Conservation (phyloP, 2,888 invertebrate species). For the Himalopsyche japonica region DNA sequence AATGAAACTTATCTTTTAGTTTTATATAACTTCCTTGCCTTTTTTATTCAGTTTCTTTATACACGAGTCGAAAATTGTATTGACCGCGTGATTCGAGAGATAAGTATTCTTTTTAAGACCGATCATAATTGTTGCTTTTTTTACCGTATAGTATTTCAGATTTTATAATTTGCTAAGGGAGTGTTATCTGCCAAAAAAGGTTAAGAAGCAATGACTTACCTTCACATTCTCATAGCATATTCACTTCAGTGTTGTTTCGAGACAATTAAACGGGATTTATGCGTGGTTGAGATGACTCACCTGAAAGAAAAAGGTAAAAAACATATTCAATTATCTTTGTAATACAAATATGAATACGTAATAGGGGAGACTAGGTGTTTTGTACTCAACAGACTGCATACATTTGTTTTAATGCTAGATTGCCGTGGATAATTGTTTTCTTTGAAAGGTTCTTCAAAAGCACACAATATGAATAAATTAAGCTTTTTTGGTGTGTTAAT, state of each 20-base stretch:
- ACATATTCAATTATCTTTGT: constrained; percentile 10
- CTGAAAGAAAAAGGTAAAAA: constrained; percentile 2
- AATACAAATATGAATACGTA: not conserved
- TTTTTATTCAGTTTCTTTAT: too few species aligned
- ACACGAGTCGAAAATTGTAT: too few species aligned
- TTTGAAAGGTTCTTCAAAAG: not conserved
- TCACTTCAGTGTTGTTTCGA: not conserved
- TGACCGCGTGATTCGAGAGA: too few species aligned
- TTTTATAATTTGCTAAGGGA: too few species aligned
- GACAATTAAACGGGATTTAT: not conserved
- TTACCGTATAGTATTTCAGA: too few species aligned
- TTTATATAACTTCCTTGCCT: too few species aligned
- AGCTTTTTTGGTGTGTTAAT: not conserved
- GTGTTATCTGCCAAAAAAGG: not conserved
- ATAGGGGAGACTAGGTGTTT: not conserved
- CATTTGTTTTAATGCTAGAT: not conserved
- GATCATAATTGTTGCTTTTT: too few species aligned
- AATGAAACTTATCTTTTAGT: too few species aligned
- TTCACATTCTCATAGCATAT: not conserved
- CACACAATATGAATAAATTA: not conserved
- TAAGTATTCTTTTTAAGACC: too few species aligned
- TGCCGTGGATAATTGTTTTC: not conserved
- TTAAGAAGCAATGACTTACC: not conserved
- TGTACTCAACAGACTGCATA: not conserved
- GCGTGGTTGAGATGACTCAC: constrained; percentile 1